phyloP scores from a whole-genome alignment of 2,888 invertebrate species.

The Arenicola marina region DNA sequence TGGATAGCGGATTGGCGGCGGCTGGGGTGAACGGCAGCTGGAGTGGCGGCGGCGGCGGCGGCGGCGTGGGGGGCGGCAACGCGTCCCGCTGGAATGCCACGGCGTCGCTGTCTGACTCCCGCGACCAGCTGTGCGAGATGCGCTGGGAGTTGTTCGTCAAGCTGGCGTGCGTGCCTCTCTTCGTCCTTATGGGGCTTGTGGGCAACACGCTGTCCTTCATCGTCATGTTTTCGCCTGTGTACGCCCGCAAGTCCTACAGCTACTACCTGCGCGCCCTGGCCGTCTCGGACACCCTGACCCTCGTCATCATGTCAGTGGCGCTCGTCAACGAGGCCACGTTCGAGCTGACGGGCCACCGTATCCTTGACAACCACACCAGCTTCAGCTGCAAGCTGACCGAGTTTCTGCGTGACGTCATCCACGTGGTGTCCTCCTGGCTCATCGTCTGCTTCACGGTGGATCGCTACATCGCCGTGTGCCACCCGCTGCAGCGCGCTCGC shows the following conservation, averaged over 20 bases:
- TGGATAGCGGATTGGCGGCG: too few species aligned
- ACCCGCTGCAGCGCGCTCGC: slow-evolving; percentile 17
- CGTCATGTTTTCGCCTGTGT: slow-evolving; percentile 18
- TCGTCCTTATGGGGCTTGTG: slow-evolving; percentile 14
- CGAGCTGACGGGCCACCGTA: background rate
- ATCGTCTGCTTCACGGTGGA: slow-evolving; percentile 28
- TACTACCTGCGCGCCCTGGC: slow-evolving; percentile 27
- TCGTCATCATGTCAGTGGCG: slow-evolving; percentile 9
- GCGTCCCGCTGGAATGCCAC: background rate
- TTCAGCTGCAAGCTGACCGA: slow-evolving; percentile 22
- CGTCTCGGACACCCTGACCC: slow-evolving; percentile 23
- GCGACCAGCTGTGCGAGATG: background rate
- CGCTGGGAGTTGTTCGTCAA: slow-evolving; percentile 10
- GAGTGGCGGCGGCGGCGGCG: background rate
- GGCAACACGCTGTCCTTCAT: slow-evolving; percentile 25
- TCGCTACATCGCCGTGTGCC: slow-evolving; percentile 27
- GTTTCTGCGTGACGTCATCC: slow-evolving; percentile 20
- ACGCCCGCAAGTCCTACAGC: slow-evolving; percentile 26
- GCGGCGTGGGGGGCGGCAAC: background rate
- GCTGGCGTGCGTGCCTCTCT: slow-evolving; percentile 13
- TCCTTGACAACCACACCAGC: slow-evolving; percentile 5
- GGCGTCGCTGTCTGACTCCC: background rate
- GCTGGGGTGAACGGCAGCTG: too few species aligned
- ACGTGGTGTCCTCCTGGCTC: slow-evolving; percentile 28
- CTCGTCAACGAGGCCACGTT: slow-evolving; percentile 4